Percentiles rank a stretch among this genome's conserved stretches.
Conservation (phyloP, 2,797 vertebrate species). For the Eupleurogrammus muticus region DNA sequence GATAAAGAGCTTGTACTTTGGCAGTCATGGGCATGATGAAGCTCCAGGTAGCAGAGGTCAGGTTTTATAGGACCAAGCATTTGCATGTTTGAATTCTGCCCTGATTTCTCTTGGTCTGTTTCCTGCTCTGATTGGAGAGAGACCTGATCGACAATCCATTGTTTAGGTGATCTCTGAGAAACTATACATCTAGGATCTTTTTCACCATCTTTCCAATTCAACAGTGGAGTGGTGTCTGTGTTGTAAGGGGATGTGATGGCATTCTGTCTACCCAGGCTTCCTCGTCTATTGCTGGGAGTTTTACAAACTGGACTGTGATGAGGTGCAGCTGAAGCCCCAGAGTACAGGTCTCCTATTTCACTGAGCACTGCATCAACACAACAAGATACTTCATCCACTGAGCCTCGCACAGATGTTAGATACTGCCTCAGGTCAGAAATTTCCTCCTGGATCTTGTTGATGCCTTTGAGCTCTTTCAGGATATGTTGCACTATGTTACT, state of each 20-base stretch:
- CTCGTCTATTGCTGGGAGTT: conserved; percentile 53
- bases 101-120: conserved; percentile 34
- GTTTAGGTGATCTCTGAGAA: conserved; percentile 40
- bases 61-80: conserved; percentile 33
- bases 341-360: conserved; percentile 85
- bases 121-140: conserved; percentile 32
- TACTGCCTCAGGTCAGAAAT: conserved; percentile 85
- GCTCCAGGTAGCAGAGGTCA: conserved; percentile 53
- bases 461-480: conserved; percentile 86
- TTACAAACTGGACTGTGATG: conserved; percentile 59
- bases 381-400: conserved; percentile 87
- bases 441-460: conserved; percentile 88
- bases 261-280: conserved; percentile 77
- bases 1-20: conserved; percentile 80
- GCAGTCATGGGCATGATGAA: conserved; percentile 60
- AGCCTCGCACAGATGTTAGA: conserved; percentile 85
- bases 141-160: conserved; percentile 40
- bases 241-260: conserved; percentile 61
- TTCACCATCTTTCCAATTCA: conserved; percentile 81
- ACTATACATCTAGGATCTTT: conserved; percentile 75
- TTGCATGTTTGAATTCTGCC: conserved; percentile 44
- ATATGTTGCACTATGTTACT: conserved; percentile 84
- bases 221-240: conserved; percentile 80
- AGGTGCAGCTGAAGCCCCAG: conserved; percentile 70
- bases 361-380: conserved; percentile 86